Evolutionary conservation across 2,113 vertebrate genomes (phyloP).

Genomic region (Aegotheles bennettii): DNA sequence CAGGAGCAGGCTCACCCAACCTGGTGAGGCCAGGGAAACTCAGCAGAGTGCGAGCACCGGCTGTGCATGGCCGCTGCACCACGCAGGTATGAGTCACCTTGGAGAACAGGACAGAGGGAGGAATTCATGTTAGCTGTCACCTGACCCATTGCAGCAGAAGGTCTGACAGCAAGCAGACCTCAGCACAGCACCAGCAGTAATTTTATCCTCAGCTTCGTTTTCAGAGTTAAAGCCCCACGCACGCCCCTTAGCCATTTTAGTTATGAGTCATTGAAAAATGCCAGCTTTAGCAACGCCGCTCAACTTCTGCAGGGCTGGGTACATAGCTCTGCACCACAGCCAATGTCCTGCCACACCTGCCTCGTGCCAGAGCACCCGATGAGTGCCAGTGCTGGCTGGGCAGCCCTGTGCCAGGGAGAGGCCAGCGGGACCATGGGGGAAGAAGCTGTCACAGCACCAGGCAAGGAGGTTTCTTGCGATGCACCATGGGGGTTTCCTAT

Average conservation of each 20-base stretch:
- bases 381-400: neutral
- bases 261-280: neutral
- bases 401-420: neutral
- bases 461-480: neutral
- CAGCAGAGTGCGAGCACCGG: neutral
- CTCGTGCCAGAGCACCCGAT: neutral
- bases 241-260: neutral
- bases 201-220: neutral
- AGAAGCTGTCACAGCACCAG: neutral
- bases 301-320: neutral
- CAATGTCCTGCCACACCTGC: neutral
- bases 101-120: neutral
- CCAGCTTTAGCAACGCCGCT: neutral
- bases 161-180: neutral
- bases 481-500: neutral
- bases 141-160: neutral
- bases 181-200: neutral
- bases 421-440: neutral
- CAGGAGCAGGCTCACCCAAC: neutral
- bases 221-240: neutral
- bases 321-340: neutral
- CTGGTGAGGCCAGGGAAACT: fast-evolving
- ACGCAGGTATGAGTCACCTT: fast-evolving
- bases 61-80: fast-evolving
- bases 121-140: neutral